phyloP scores from a whole-genome alignment of 2,113 vertebrate genomes.

The Drymodes brunneopygia region DNA sequence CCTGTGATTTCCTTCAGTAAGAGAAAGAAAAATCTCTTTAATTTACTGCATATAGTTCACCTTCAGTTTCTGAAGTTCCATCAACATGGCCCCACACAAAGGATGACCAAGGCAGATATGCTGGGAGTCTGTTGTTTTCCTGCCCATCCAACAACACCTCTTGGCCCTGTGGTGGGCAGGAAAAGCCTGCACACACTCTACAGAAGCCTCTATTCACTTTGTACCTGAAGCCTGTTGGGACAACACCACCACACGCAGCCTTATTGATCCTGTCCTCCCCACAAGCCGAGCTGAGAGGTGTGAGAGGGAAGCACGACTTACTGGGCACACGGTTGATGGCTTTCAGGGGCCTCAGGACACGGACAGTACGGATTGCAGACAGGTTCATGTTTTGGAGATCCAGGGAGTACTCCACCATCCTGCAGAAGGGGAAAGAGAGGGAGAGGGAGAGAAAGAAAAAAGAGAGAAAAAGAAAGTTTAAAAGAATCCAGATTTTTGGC shows the following conservation, averaged over 20 bases:
- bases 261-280: neutral
- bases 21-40: too few relatives aligned
- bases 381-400: conserved; percentile 98
- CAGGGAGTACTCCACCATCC: conserved; percentile 97
- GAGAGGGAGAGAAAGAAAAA: neutral
- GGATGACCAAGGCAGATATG: neutral
- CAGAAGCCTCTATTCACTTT: neutral
- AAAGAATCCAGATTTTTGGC: neutral
- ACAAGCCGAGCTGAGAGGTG: neutral
- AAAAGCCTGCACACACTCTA: neutral
- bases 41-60: neutral
- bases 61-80: neutral
- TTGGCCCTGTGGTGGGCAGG: neutral
- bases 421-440: conserved; percentile 60
- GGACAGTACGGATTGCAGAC: conserved; percentile 95
- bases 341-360: conserved; percentile 94
- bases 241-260: neutral
- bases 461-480: neutral
- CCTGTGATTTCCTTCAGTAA: neutral
- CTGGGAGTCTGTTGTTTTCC: neutral
- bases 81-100: neutral
- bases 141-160: neutral
- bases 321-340: conserved; percentile 98
- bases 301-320: conserved; percentile 69
- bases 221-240: neutral